Evolutionary conservation across 2,888 invertebrate genomes (phyloP).

Genomic region (Meta bourneti): DNA sequence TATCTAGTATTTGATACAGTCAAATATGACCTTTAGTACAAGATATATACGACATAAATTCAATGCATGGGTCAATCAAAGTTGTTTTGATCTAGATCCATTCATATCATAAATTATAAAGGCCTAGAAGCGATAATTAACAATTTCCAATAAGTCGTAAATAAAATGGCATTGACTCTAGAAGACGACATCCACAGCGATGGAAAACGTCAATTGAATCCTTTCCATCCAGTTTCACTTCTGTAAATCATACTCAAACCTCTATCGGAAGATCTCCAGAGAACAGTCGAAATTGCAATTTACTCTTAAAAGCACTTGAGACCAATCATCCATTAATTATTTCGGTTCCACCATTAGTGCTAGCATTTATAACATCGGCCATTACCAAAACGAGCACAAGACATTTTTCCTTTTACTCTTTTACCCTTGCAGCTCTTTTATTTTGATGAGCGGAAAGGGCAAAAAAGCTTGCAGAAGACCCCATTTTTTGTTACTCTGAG

Average conservation of each 20-base stretch:
- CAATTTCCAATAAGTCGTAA: neutral
- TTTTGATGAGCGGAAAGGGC: neutral
- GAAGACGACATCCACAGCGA: too few relatives aligned
- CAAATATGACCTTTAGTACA: neutral
- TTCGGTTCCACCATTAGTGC: constrained; percentile 40
- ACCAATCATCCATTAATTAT: constrained; percentile 59
- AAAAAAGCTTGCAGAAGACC: neutral
- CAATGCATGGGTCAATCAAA: too few relatives aligned
- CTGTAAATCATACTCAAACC: constrained; percentile 40
- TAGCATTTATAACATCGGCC: constrained; percentile 37
- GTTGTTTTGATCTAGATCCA: neutral
- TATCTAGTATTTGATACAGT: too few relatives aligned
- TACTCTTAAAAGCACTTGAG: constrained; percentile 39
- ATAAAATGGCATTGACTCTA: too few relatives aligned
- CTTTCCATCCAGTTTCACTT: too few relatives aligned
- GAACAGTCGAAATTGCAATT: constrained; percentile 34
- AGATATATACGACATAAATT: neutral
- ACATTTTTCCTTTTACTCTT: constrained; percentile 7
- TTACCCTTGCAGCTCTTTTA: constrained; percentile 7
- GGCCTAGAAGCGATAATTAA: neutral
- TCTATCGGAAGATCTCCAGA: neutral
- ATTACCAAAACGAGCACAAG: constrained; percentile 46
- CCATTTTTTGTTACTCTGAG: neutral
- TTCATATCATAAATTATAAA: neutral
- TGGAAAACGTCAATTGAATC: too few relatives aligned